Evolutionary conservation across 2,888 invertebrate genomes (phyloP).

Genomic region (Caenorhabditis panamensis): DNA sequence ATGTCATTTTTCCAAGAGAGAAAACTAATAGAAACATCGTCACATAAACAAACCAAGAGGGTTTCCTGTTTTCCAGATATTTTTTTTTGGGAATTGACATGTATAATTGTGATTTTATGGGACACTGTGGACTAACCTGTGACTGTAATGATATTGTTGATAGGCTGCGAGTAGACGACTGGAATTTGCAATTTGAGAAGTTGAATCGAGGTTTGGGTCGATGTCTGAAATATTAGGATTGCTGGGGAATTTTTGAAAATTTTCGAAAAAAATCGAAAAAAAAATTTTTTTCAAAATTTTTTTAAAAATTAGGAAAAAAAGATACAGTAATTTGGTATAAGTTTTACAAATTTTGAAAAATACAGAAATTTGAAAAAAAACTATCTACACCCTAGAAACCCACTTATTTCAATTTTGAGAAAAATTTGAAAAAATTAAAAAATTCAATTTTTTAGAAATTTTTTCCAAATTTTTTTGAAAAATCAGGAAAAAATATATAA

Average conservation of each 20-base stretch:
- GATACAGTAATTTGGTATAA: not conserved
- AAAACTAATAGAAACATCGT: too few species aligned
- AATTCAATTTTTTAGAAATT: too few species aligned
- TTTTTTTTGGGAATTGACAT: slow-evolving; percentile 9
- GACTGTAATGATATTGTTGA: not conserved
- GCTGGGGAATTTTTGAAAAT: too few species aligned
- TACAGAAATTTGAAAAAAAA: not conserved
- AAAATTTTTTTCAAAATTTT: not conserved
- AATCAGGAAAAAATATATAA: too few species aligned
- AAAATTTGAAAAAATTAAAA: not conserved
- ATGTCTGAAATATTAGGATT: slow-evolving; percentile 37
- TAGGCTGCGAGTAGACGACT: too few species aligned
- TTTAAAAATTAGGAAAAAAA: too few species aligned
- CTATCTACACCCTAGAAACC: not conserved
- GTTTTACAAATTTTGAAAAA: not conserved
- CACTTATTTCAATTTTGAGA: not conserved
- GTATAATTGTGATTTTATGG: not conserved
- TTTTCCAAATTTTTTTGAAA: too few species aligned
- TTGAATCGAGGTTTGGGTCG: slow-evolving; percentile 38
- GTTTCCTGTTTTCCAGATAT: slow-evolving; percentile 16
- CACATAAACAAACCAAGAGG: too few species aligned
- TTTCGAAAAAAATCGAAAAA: too few species aligned
- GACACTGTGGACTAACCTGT: slow-evolving; percentile 7
- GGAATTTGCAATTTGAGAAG: slow-evolving; percentile 38
- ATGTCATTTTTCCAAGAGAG: slow-evolving; percentile 21